phyloP scores from a whole-genome alignment of 2,113 vertebrate genomes.

The Sialia sialis region DNA sequence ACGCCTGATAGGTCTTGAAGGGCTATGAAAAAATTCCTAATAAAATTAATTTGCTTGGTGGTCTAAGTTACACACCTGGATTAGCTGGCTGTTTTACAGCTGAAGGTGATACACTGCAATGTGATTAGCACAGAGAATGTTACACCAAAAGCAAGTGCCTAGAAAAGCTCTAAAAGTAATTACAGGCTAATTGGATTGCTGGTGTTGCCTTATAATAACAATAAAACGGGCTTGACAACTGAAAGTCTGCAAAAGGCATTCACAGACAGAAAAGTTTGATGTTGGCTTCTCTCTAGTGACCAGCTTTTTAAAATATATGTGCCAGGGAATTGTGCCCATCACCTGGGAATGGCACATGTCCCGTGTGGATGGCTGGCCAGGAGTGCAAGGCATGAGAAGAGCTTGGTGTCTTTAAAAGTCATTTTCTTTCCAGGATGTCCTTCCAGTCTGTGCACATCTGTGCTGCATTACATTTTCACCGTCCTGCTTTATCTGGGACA shows the following conservation, averaged over 20 bases:
- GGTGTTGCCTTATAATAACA: not conserved
- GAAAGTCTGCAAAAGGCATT: not conserved
- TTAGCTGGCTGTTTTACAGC: not conserved
- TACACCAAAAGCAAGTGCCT: not conserved
- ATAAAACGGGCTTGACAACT: not conserved
- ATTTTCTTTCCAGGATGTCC: conserved; percentile 37
- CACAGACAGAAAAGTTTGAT: not conserved
- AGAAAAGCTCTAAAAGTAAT: not conserved
- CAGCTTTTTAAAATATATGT: not conserved
- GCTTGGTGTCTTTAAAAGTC: conserved; percentile 37
- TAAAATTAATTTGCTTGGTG: not conserved
- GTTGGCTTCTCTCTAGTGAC: not conserved
- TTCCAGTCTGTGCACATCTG: conserved; percentile 70
- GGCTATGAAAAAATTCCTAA: not conserved
- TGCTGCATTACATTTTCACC: conserved; percentile 64
- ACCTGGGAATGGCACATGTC: not conserved
- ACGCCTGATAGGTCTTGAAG: not conserved
- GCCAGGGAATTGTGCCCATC: not conserved
- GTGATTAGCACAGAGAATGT: not conserved
- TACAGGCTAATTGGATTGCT: not conserved
- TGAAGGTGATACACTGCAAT: not conserved
- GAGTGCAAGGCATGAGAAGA: conserved; percentile 35
- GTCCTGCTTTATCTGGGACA: conserved; percentile 52
- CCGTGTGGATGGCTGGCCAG: not conserved
- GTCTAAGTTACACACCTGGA: not conserved